These are phyloP conservation scores for Eurytoma adleriae DNA, from an alignment of 2,888 invertebrate species.

Conservation along the genomic window DNA sequence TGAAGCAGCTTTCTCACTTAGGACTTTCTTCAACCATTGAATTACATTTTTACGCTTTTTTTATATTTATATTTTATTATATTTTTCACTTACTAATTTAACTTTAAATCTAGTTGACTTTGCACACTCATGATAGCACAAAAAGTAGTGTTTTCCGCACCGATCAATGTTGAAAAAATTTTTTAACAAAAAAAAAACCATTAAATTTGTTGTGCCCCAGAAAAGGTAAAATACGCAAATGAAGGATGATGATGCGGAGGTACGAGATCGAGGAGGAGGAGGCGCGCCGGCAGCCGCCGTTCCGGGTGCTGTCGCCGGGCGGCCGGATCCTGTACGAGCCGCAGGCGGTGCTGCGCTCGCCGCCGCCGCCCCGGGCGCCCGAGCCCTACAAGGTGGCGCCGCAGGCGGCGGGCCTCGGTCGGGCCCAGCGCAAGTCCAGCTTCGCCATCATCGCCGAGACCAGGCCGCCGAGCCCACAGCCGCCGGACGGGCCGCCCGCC, in stretches of 20 bases:
- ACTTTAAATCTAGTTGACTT: too few relatives aligned
- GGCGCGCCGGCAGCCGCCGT: slow-evolving; percentile 63
- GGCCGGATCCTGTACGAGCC: slow-evolving; percentile 36
- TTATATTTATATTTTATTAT: too few relatives aligned
- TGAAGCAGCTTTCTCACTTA: too few relatives aligned
- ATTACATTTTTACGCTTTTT: too few relatives aligned
- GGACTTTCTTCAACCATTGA: too few relatives aligned
- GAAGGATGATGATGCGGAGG: slow-evolving; percentile 57
- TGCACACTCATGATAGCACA: too few relatives aligned
- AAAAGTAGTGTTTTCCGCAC: too few relatives aligned
- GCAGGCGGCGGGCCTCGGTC: slow-evolving; percentile 74
- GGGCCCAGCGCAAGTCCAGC: slow-evolving; percentile 82
- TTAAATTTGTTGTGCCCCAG: too few relatives aligned
- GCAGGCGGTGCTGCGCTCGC: slow-evolving; percentile 60
- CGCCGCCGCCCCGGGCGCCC: slow-evolving; percentile 71
- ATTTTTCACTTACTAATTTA: too few relatives aligned
- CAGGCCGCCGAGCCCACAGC: slow-evolving; percentile 74
- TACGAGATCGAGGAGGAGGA: slow-evolving; percentile 56
- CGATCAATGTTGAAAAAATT: too few relatives aligned
- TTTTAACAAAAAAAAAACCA: too few relatives aligned
- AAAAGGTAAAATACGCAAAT: too few relatives aligned
- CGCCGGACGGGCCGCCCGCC: slow-evolving; percentile 73
- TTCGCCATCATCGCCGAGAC: slow-evolving; percentile 83
- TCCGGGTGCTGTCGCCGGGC: slow-evolving; percentile 66
- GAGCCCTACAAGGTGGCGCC: slow-evolving; percentile 72